Conservation (phyloP, 2,797 vertebrate genomes). For the Gymnopithys bicolor region DNA sequence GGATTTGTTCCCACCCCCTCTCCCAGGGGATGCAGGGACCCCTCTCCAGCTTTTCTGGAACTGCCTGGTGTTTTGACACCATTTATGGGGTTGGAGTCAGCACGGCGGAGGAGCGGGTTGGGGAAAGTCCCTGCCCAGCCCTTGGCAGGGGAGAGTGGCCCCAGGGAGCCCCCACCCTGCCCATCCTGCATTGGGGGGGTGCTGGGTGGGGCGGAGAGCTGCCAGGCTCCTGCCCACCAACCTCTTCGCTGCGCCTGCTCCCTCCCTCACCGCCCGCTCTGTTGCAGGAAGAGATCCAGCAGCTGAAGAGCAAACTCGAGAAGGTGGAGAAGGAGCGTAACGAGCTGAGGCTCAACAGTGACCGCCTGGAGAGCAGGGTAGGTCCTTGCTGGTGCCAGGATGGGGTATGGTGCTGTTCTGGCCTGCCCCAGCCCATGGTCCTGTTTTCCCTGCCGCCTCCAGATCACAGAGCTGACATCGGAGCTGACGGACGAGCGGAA, state of each 20-base stretch:
- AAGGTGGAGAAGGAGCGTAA: constrained; percentile 96
- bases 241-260: neutral
- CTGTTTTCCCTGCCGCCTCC: neutral
- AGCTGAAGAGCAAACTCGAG: constrained; percentile 90
- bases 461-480: constrained; percentile 95
- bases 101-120: accelerated
- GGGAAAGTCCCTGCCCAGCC: constrained; percentile 62
- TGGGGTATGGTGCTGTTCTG: accelerated
- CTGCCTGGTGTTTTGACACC: constrained; percentile 13
- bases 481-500: constrained; percentile 95
- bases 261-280: neutral
- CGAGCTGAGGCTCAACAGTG: constrained; percentile 90
- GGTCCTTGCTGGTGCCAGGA: accelerated
- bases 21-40: neutral
- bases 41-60: neutral
- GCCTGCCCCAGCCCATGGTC: neutral
- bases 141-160: constrained; percentile 1
- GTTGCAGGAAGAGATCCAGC: constrained; percentile 93
- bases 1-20: neutral
- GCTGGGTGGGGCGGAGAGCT: neutral
- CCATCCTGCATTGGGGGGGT: neutral
- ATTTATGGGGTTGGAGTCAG: constrained; percentile 63
- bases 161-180: neutral
- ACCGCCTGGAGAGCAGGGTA: constrained; percentile 94
- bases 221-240: neutral